Evolutionary conservation across 2,797 vertebrate species (phyloP), one percentile per base, ranked within the genome.

Genomic region (Trichosurus vulpecula): DNA sequence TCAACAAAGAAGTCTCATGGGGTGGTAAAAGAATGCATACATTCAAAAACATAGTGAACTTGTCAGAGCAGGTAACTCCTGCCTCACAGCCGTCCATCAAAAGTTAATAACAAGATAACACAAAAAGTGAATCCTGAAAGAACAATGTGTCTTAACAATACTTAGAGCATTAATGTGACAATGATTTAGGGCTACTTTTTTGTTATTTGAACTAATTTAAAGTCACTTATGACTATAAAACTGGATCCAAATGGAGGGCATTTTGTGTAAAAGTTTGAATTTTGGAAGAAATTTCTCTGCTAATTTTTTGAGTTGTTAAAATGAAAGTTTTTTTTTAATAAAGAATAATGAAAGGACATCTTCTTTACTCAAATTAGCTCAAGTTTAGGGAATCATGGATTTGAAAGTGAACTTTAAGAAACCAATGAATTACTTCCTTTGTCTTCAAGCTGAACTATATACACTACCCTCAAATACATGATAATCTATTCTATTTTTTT

Each of bases 31-130:
- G 90, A 90, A 90, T 90, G 53, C 90, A 54, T 53, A 90, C 90
- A 90, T 35, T 90, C 90, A 90, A 90, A 52, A 90, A 52, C 51
- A 16, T 35, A 35, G 53, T 35, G 31, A 90, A 90, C 53, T 54
- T 90, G 90, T 90, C 52, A 54, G 90, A 90, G 52, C 90, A 90
- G 90, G 90, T 90, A 90, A n/a, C 6, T 25, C 90, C 51, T 90
- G 53, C 52, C 31, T 90, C 90, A 25, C 35, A 52, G 53, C 52
- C 54, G 30, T 16, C 8, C 16, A 52, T 31, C 51, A 54, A 52
- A 90, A 31, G 53, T 53, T 90, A 90, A 90, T 54, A 90, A 12
- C 89, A 52, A 53, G 90, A 90, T 54, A 54, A 90, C 52, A 52
- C 9, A 47, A 87, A 87, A 87, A 87, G 25, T 51, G 41, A 87